These are phyloP conservation scores for Meloidogyne hapla DNA, from an alignment of 1,140 invertebrate species.

Conservation along the genomic window DNA sequence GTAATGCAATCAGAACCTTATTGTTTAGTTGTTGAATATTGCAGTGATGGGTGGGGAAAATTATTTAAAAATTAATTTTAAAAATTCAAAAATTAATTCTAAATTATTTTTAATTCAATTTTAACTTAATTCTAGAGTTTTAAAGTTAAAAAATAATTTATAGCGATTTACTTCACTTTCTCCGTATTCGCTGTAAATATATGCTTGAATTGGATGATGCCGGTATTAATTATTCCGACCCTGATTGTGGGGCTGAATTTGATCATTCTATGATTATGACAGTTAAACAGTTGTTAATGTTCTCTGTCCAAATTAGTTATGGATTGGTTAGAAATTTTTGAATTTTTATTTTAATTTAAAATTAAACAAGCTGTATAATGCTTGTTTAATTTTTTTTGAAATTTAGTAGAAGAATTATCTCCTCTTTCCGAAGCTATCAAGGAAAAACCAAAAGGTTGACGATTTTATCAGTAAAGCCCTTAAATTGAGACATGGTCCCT, in stretches of 20 bases:
- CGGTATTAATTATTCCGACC: conserved; percentile 55
- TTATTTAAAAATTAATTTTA: not conserved
- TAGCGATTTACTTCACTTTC: conserved; percentile 65
- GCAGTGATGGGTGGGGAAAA: conserved; percentile 59
- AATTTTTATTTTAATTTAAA: conserved; percentile 3
- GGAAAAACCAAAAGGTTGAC: not conserved
- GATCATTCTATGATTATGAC: conserved; percentile 62
- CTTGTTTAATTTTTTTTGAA: not conserved
- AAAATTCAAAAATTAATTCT: too few species aligned
- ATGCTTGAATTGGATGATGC: conserved; percentile 59
- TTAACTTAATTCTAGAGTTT: not conserved
- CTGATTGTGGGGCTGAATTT: conserved; percentile 47
- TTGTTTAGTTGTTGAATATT: conserved; percentile 67
- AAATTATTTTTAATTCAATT: not conserved
- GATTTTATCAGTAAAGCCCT: not conserved
- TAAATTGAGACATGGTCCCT: not conserved
- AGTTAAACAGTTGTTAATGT: conserved; percentile 59
- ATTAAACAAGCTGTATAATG: conserved; percentile 3
- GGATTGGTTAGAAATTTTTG: conserved; percentile 51
- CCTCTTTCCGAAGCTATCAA: not conserved
- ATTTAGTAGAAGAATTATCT: not conserved
- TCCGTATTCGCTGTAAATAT: conserved; percentile 62
- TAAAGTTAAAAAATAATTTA: not conserved
- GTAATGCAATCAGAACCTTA: conserved; percentile 65
- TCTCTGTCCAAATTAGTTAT: conserved; percentile 63